Conservation (phyloP, 2,113 vertebrate species). For the Solea solea region DNA sequence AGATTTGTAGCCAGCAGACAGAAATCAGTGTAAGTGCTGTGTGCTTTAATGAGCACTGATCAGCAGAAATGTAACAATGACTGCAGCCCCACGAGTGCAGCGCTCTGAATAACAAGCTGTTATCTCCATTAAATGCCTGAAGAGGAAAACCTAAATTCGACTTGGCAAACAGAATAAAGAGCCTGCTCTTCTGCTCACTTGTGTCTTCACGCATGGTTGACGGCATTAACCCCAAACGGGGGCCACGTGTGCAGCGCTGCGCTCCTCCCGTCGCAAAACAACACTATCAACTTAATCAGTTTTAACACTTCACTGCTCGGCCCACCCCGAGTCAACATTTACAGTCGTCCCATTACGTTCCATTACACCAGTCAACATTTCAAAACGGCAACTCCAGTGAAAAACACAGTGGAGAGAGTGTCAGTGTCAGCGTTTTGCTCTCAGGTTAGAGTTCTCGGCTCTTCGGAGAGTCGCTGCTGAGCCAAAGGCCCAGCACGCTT, state of each 20-base stretch:
- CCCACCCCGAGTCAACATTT: conserved; percentile 63
- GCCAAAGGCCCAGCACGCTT: background rate
- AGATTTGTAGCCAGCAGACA: conserved; percentile 27
- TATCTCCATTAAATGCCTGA: conserved; percentile 68
- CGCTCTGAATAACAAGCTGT: conserved; percentile 63
- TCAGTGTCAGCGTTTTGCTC: conserved; percentile 28
- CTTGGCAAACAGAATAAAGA: conserved; percentile 65
- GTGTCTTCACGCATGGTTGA: conserved; percentile 63
- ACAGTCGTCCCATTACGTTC: conserved; percentile 51
- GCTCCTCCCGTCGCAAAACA: conserved; percentile 23
- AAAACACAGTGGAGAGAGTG: background rate
- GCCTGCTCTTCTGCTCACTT: conserved; percentile 60
- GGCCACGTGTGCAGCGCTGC: background rate
- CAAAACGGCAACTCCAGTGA: conserved; percentile 30
- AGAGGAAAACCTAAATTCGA: conserved; percentile 60
- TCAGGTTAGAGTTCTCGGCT: background rate
- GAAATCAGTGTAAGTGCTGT: conserved; percentile 10
- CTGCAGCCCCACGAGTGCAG: conserved; percentile 2
- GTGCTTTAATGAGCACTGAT: conserved; percentile 53
- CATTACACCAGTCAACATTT: conserved; percentile 58
- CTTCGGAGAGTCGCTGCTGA: background rate
- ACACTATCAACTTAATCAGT: conserved; percentile 59
- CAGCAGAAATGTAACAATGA: conserved; percentile 20
- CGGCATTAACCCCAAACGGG: conserved; percentile 56
- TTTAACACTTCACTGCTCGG: conserved; percentile 56